phyloP scores from a whole-genome alignment of 2,113 vertebrate genomes.

The Glaucidium brasilianum region DNA sequence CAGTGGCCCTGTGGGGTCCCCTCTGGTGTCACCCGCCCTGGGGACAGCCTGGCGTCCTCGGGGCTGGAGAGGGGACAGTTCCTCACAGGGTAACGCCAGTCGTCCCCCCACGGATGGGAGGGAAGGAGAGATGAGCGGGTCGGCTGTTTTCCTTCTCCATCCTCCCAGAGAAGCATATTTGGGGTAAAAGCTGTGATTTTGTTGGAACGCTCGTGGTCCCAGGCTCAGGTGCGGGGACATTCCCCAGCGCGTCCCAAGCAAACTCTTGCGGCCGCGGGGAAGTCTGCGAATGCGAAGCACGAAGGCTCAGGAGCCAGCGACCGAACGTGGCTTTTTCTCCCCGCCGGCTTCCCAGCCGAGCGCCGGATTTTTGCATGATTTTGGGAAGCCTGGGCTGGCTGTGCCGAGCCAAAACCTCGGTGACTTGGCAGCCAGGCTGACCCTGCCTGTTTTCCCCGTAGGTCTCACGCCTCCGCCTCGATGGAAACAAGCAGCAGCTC shows the following conservation, averaged over 20 bases:
- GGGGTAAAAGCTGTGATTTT: neutral
- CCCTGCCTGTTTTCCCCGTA: neutral
- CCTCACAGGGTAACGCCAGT: fast-evolving
- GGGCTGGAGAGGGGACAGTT: neutral
- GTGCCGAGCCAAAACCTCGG: neutral
- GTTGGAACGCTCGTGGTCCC: fast-evolving
- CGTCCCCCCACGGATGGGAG: neutral
- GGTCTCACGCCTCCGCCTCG: neutral
- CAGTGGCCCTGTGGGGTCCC: neutral
- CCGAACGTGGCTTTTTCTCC: fast-evolving
- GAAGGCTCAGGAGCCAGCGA: neutral
- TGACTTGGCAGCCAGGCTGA: neutral
- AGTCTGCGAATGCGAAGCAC: neutral
- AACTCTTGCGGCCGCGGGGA: fast-evolving
- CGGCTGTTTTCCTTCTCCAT: neutral
- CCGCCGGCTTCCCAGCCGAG: neutral
- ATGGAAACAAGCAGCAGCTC: neutral
- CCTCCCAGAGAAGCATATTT: neutral
- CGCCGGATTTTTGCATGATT: neutral
- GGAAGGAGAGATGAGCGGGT: fast-evolving
- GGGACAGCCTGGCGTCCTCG: neutral
- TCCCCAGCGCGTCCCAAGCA: neutral
- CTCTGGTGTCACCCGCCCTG: neutral
- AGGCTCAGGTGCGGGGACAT: fast-evolving
- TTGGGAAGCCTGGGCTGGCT: neutral